phyloP scores from a whole-genome alignment of 2,113 vertebrate genomes.

The Campylomormyrus tamandua region DNA sequence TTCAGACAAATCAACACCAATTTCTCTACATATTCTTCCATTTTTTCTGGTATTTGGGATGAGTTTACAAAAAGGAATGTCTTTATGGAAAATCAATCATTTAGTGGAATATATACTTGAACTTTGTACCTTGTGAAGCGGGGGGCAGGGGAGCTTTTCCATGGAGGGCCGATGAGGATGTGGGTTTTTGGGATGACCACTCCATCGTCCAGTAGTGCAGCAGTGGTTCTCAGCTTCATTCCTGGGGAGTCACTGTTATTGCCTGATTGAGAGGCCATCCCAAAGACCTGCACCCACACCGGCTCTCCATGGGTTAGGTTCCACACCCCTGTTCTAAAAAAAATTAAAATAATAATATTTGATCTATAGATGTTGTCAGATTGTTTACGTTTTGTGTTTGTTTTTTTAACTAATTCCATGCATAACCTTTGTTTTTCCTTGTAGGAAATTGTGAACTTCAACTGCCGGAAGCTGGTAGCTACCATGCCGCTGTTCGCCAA shows the following conservation, averaged over 20 bases:
- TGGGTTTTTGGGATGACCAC: not conserved
- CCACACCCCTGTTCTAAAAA: not conserved
- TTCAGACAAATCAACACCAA: not conserved
- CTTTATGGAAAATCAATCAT: not conserved
- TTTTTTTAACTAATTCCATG: not conserved
- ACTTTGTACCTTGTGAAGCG: not conserved
- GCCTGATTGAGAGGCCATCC: not conserved
- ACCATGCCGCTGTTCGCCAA: slow-evolving; percentile 98
- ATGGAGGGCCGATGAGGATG: not conserved
- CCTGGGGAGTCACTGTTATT: not conserved
- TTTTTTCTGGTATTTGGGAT: not conserved
- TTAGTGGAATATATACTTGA: not conserved
- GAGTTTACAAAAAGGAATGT: not conserved
- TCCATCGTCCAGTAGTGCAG: not conserved
- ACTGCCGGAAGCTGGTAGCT: slow-evolving; percentile 92
- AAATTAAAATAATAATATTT: not conserved
- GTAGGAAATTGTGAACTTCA: slow-evolving; percentile 98
- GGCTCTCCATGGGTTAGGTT: not conserved
- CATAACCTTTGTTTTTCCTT: slow-evolving; percentile 9
- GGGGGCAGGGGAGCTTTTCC: not conserved
- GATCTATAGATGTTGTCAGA: not conserved
- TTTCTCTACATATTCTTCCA: not conserved
- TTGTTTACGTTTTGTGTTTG: not conserved
- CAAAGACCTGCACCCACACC: not conserved
- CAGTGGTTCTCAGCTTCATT: not conserved